Conservation (phyloP, 2,797 vertebrate species). For the Clarias fuscus region DNA sequence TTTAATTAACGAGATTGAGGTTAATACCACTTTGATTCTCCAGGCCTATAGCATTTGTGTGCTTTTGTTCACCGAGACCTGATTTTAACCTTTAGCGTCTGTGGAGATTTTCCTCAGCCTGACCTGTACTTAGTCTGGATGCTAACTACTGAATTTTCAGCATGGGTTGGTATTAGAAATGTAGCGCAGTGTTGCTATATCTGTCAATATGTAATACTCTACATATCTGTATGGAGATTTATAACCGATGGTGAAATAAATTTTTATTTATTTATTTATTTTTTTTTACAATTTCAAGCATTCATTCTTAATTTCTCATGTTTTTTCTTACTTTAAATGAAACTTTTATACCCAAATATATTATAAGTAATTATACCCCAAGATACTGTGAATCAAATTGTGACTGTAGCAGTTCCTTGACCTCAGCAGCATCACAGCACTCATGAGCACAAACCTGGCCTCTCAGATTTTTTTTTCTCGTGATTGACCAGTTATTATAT, state of each 20-base stretch:
- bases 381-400: neutral
- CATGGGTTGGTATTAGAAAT: neutral
- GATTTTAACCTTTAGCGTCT: constrained; percentile 23
- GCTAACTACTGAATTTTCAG: neutral
- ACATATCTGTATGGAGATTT: neutral
- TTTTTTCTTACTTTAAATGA: no score
- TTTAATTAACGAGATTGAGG: constrained; percentile 69
- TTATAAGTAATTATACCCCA: no score
- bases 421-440: no score
- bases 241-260: neutral
- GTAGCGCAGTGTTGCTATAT: neutral
- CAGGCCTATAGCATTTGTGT: constrained; percentile 64
- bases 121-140: constrained; percentile 17
- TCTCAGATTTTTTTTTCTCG: no score
- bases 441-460: neutral
- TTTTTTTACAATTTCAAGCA: neutral
- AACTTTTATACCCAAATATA: no score
- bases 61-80: constrained; percentile 15
- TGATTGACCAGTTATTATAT: neutral
- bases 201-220: neutral
- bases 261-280: no score
- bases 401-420: neutral
- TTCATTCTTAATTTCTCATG: neutral
- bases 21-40: constrained; percentile 57
- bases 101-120: constrained; percentile 23